A percentile compares a stretch with the other conserved stretches of the same genome.
These are phyloP conservation scores for Urophycis tenuis DNA, from an alignment of 2,797 vertebrate species.

Conservation along the genomic window DNA sequence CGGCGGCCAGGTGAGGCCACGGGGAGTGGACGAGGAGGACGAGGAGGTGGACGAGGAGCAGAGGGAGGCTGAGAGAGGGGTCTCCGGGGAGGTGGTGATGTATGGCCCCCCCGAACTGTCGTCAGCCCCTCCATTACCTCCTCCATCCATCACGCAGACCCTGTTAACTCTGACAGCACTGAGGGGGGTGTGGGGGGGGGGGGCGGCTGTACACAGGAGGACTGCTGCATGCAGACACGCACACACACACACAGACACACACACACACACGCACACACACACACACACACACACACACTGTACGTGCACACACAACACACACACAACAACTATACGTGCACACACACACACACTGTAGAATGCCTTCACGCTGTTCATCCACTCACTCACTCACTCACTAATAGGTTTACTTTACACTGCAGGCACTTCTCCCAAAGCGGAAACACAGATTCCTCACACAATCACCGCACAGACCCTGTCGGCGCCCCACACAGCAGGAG, in stretches of 20 bases:
- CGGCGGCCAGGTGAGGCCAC: conserved; percentile 42
- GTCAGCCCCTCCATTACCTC: conserved; percentile 39
- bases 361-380: too few species aligned
- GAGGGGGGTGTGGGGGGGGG: background rate
- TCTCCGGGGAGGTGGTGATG: conserved; percentile 48
- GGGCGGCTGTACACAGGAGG: background rate
- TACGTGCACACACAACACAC: background rate
- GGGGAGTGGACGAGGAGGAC: conserved; percentile 34
- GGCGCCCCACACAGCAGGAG: too few species aligned
- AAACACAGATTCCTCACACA: too few species aligned
- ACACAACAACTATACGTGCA: background rate
- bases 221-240: background rate
- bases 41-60: conserved; percentile 34
- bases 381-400: too few species aligned
- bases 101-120: conserved; percentile 42
- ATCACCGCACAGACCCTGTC: too few species aligned
- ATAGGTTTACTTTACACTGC: too few species aligned
- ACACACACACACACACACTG: background rate
- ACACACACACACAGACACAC: background rate
- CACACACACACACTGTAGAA: background rate
- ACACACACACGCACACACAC: background rate
- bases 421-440: too few species aligned
- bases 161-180: background rate
- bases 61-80: conserved; percentile 41
- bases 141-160: conserved; percentile 39